A percentile compares a stretch with the other conserved stretches of the same genome.
These are phyloP conservation scores for Harpagoxenus sublaevis DNA, from an alignment of 2,888 invertebrate species.

Conservation along the genomic window DNA sequence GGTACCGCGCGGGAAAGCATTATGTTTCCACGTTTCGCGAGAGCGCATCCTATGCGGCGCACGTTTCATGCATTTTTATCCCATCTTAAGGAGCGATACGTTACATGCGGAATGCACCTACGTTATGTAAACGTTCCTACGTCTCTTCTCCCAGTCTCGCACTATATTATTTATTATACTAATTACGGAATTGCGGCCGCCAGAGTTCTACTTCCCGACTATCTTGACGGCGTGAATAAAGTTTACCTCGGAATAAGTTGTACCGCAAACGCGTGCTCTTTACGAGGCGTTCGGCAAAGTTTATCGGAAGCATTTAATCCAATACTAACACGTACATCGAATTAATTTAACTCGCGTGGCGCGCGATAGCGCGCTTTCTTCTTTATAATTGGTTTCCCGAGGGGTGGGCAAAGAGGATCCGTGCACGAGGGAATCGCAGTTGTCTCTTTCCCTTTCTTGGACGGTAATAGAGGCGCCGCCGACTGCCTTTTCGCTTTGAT, in stretches of 20 bases:
- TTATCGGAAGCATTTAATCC: slow-evolving; percentile 43
- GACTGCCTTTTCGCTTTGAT: slow-evolving; percentile 40
- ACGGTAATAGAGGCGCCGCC: slow-evolving; percentile 1
- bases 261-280: slow-evolving; percentile 38
- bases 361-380: slow-evolving; percentile 30
- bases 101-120: slow-evolving; percentile 43
- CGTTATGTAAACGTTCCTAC: slow-evolving; percentile 38
- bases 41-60: slow-evolving; percentile 38
- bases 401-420: slow-evolving; percentile 23
- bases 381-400: slow-evolving; percentile 20
- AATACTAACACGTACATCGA: slow-evolving; percentile 39
- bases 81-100: slow-evolving; percentile 37
- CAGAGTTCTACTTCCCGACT: slow-evolving; percentile 29
- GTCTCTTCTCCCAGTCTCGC: background rate
- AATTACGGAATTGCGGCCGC: slow-evolving; percentile 49
- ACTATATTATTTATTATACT: slow-evolving; percentile 56
- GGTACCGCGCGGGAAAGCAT: slow-evolving; percentile 9
- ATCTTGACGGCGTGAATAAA: slow-evolving; percentile 44
- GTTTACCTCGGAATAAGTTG: slow-evolving; percentile 51
- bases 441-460: background rate
- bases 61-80: slow-evolving; percentile 55
- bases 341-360: slow-evolving; percentile 48
- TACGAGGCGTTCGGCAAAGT: slow-evolving; percentile 29
- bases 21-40: slow-evolving; percentile 33
- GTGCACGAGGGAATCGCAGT: too few relatives aligned